Evolutionary conservation across 64 coral and sea anemone species (phyloP), one percentile per base, ranked within the genome.

Genomic region (Platygyra sinensis): DNA sequence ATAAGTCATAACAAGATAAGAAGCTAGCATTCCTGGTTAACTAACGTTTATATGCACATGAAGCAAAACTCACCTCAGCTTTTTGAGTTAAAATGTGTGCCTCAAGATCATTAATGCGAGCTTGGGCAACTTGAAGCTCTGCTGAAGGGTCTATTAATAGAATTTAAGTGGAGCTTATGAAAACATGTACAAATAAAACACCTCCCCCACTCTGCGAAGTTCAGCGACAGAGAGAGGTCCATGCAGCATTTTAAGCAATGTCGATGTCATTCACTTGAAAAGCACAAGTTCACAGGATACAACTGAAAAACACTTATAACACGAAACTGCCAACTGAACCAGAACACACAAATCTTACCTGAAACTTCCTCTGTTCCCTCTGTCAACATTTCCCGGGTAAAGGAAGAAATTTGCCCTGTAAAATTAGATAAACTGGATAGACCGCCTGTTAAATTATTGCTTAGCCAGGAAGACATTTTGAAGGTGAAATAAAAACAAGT

Each of bases 341-440:
- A 28, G 14, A 55, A 22, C 7, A 24, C 16, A 60, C 19, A 11
- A 15, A 54, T 49, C 89, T 84, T 90, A 99, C 97, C 97, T 73
- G 94, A 89, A 24, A 99, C 80, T 87, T 99, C 97, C 22, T 93
- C 94, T 14, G 97, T 93, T 12, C 97, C 97, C 52, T 99, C 97
- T 20, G 97, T 99, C 63, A 99, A 72, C 87, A 99, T 99, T 83
- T 99, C 97, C 30, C 94, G 91, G 7, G 97, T 99, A 67, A 99
- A 99, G 73, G 55, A 96, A 36, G 97, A 99, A 90, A 99, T 99
- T 84, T 99, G 94, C 28, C 97, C 97, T 6, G 97, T 99, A 33
- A 99, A 90, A 85, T 99, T 99, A 60, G 97, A 87, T n/a, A 95
- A 51, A 71, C 82, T 87, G 27, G 90, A 97, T 82, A 97, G 88